Evolutionary conservation across 2,888 invertebrate species (phyloP), one percentile per base, ranked within the genome.

Genomic region (Acholoe squamosa): DNA sequence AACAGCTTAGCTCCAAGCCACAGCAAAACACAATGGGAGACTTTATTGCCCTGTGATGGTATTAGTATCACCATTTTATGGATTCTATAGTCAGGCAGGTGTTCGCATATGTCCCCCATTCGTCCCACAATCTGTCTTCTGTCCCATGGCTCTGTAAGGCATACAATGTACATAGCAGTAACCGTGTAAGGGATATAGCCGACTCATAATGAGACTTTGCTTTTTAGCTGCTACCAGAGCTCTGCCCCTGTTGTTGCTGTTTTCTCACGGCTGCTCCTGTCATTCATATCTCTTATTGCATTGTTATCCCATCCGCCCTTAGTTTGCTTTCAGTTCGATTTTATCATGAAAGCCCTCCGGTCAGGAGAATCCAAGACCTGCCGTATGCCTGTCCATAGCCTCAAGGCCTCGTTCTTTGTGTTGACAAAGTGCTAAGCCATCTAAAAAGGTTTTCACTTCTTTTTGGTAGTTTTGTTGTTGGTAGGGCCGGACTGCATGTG

Each of bases 281-380:
- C 71, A 71, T 71, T 71, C 71, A 71, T 71, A 28, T n/a, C 28
- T 61, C 71, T 28, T 71, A 71, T 71, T 71, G 71, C 71, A 25
- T 71, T 71, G 25, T 71, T 16, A 71, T 28, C 71, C 71, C 71
- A 71, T 16, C 71, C 28, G 14, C 71, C 71, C 71, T 61, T 14
- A 5, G 71, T 71, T 71, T 71, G 71, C 25, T 71, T 71, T 71
- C 31, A 25, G 71, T 61, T 71, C 71, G 71, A 71, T 71, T 71
- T 28, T n/a, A 71, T n/a, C 71, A 3, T 71, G n/a, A 71, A 71
- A 71, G 28, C 28, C 71, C 31, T 28, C 28, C 14, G 28, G n/a
- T 28, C 14, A n/a, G 71, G 28, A 16, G 0, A 71, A 71, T 14
- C 28, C 71, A n/a, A 25, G 14, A 0, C 28, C 25, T 14, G 28